Percentiles rank a stretch among this genome's conserved stretches.
phyloP scores from a whole-genome alignment of 2,797 vertebrate species.

The Chrysocyon brachyurus region DNA sequence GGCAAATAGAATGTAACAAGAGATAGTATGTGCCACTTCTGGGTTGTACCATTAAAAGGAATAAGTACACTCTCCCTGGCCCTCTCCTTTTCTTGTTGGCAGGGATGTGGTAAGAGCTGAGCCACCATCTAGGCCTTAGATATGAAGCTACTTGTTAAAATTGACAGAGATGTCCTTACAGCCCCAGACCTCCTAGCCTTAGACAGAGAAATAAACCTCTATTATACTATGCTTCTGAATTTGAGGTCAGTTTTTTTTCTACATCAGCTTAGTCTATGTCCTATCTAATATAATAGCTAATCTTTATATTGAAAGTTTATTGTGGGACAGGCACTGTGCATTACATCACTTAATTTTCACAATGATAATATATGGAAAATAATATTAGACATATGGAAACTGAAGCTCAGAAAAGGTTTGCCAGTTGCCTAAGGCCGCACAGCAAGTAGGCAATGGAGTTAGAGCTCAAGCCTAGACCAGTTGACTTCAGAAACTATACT shows the following conservation, averaged over 20 bases:
- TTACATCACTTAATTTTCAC: neutral
- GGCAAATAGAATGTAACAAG: neutral
- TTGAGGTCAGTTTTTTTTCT: neutral
- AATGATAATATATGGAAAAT: neutral
- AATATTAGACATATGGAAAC: neutral
- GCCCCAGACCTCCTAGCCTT: neutral
- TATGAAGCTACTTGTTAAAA: neutral
- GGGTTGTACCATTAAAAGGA: neutral
- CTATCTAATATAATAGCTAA: neutral
- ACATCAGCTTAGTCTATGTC: neutral
- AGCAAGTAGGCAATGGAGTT: neutral
- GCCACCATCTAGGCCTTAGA: neutral
- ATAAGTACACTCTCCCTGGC: neutral
- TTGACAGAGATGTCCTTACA: neutral
- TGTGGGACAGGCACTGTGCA: neutral
- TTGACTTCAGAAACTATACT: neutral
- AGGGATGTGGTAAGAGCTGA: neutral
- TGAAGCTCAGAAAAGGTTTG: constrained; percentile 16
- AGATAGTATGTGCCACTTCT: neutral
- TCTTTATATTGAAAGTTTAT: neutral
- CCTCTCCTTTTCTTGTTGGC: neutral
- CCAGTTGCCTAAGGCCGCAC: neutral
- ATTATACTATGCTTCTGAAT: neutral
- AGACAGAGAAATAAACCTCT: neutral
- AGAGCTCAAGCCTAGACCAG: neutral